These are phyloP conservation scores for Toxonevra muliebris DNA, from an alignment of 2,888 invertebrate species.

Conservation along the genomic window DNA sequence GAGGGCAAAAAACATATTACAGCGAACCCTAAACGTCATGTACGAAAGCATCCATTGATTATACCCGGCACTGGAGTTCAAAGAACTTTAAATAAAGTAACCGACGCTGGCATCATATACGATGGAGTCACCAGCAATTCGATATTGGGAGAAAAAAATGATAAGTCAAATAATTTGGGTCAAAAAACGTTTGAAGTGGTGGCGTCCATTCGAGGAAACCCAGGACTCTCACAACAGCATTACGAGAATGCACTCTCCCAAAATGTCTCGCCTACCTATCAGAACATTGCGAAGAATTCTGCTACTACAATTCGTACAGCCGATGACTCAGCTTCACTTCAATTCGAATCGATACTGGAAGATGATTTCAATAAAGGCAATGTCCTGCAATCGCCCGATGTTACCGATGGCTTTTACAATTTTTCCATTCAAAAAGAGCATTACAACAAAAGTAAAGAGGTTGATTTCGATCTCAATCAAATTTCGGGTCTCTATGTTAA, in stretches of 20 bases:
- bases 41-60: conserved; percentile 82
- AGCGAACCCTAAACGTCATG: conserved; percentile 74
- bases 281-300: conserved; percentile 50
- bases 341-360: conserved; percentile 64
- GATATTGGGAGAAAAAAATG: conserved; percentile 33
- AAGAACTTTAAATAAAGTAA: conserved; percentile 71
- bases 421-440: conserved; percentile 64
- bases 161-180: conserved; percentile 5
- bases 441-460: conserved; percentile 59
- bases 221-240: conserved; percentile 11
- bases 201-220: conserved; percentile 47
- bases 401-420: conserved; percentile 63
- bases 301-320: conserved; percentile 31
- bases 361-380: conserved; percentile 57
- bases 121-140: conserved; percentile 18
- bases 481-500: conserved; percentile 59
- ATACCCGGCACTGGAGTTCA: conserved; percentile 75
- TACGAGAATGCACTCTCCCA: conserved; percentile 35
- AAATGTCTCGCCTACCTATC: conserved; percentile 50
- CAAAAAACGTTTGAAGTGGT: conserved; percentile 48
- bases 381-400: conserved; percentile 61
- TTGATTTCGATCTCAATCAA: conserved; percentile 55
- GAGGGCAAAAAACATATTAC: conserved; percentile 69
- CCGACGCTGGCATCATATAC: conserved; percentile 29
- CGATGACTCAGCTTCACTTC: conserved; percentile 62